Base-by-base conservation (phyloP, 2,113 vertebrate species). In the Zonotrichia leucophrys region DNA sequence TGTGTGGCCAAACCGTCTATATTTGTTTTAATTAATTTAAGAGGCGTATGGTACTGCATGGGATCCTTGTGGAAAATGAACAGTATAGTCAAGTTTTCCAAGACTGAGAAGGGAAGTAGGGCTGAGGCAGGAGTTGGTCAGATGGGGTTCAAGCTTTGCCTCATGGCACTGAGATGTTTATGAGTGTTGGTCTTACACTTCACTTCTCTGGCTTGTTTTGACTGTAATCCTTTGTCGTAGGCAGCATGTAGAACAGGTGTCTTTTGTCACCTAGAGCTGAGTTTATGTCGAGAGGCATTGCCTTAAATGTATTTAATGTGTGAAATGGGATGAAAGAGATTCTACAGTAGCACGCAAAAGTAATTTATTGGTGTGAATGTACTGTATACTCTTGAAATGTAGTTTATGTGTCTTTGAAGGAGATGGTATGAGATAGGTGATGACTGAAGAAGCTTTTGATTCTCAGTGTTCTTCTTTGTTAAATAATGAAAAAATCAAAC, bases 81-180 rank as follows among this genome's bases (percentile, higher is more conserved):
- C 0, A 0, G 9, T 52, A 15, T 50, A 42, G 31, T 33, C 13
- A 13, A 12, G 2, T 23, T 58, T 87, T 70, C n/a, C 30, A 52
- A 41, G 33, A 55, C 24, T 23, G 56, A 72, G 66, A 58, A 23
- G 30, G 27, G 31, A n/a, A 55, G 60, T 35, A 58, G 30, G 30
- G 23, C 68, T 78, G 41, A 64, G 27, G 31, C 31, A 22, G 19
- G 56, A 18, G 15, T 5, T 67, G 35, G 5, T 73, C 60, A 33
- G 12, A 25, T 53, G 12, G 21, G 28, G 5, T 53, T 93, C 50
- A 58, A 60, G 31, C 53, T 35, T 68, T 92, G 23, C 27, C 4
- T 44, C 0, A 0, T 80, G 63, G 27, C 53, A 31, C n/a, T 1
- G 4, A 73, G 49, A 23, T 47, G 15, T 30, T 81, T 28, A 31